Evolutionary conservation across 2,888 invertebrate species (phyloP).

Genomic region (Empis livida): DNA sequence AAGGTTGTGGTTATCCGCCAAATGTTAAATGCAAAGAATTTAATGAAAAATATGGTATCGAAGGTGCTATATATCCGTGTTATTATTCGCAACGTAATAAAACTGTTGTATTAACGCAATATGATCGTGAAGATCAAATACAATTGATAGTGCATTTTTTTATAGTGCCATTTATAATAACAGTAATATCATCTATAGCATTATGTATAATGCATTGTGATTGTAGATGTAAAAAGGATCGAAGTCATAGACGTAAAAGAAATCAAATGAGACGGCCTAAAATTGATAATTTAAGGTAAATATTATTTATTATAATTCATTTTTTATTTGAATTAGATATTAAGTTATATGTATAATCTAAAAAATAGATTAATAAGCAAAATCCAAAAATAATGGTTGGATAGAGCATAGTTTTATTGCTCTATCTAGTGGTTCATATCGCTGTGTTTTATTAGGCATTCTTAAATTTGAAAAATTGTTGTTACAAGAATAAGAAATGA

Average conservation of each 20-base stretch:
- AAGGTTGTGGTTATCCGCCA: slow-evolving; percentile 84
- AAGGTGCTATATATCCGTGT: slow-evolving; percentile 68
- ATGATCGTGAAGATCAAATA: slow-evolving; percentile 71
- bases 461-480: too few species aligned
- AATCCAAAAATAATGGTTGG: too few species aligned
- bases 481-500: too few species aligned
- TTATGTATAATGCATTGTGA: slow-evolving; percentile 80
- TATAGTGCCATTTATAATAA: slow-evolving; percentile 71
- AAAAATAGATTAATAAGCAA: too few species aligned
- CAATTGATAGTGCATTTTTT: slow-evolving; percentile 72
- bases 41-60: slow-evolving; percentile 58
- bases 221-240: slow-evolving; percentile 55
- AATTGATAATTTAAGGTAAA: slow-evolving; percentile 45
- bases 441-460: too few species aligned
- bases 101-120: slow-evolving; percentile 69
- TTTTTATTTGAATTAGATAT: too few species aligned
- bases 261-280: slow-evolving; percentile 43
- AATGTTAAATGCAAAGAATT: slow-evolving; percentile 71
- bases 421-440: too few species aligned
- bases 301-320: not conserved
- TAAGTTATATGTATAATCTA: too few species aligned
- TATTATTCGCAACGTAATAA: slow-evolving; percentile 76
- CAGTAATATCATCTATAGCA: slow-evolving; percentile 70
- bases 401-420: too few species aligned
- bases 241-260: slow-evolving; percentile 46